Evolutionary conservation across 2,797 vertebrate genomes (phyloP).

Genomic region (Molossus molossus): DNA sequence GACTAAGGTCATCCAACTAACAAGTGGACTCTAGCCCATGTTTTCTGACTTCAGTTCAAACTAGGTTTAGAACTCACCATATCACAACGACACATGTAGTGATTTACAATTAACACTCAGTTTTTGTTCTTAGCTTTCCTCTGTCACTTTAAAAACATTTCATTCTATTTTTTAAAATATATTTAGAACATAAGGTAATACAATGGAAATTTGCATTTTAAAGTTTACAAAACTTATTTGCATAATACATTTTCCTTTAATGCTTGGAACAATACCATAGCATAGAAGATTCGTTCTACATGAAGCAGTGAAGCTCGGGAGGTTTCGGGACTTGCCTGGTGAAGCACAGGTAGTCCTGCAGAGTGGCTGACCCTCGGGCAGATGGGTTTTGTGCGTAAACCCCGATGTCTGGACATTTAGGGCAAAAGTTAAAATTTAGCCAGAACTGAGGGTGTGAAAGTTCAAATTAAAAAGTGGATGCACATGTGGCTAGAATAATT

Average conservation of each 20-base stretch:
- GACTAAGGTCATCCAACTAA: background rate
- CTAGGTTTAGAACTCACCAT: background rate
- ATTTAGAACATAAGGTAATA: conserved; percentile 17
- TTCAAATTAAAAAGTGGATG: background rate
- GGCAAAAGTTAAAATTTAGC: conserved; percentile 27
- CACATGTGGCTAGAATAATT: background rate
- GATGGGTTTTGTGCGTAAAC: background rate
- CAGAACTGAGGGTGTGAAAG: background rate
- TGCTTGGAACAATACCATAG: background rate
- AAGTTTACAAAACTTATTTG: conserved; percentile 20
- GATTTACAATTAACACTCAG: conserved; percentile 10
- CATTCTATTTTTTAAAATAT: background rate
- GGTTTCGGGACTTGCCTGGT: background rate
- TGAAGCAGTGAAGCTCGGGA: background rate
- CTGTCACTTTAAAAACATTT: background rate
- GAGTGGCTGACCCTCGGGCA: background rate
- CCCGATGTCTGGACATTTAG: background rate
- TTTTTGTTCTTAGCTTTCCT: background rate
- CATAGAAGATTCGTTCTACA: background rate
- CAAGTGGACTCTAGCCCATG: background rate
- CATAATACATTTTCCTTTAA: background rate
- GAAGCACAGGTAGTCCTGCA: background rate
- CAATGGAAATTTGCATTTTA: conserved; percentile 12
- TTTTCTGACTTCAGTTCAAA: background rate
- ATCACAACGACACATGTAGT: background rate